Conservation (phyloP, 2,797 vertebrate species). For the Salmo trutta region DNA sequence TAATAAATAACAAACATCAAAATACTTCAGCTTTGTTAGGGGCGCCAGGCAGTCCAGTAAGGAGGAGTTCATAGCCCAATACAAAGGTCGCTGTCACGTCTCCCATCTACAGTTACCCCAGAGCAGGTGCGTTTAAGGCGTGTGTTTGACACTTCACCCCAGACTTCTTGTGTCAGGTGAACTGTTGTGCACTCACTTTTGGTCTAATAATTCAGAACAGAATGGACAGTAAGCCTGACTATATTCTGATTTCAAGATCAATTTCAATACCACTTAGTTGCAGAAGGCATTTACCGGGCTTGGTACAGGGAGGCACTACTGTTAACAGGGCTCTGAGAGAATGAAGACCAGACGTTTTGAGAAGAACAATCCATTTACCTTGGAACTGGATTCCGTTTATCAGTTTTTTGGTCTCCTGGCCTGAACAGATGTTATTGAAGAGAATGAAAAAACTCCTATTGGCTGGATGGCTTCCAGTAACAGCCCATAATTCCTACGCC, state of each 20-base stretch:
- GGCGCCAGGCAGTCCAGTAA: too few relatives aligned
- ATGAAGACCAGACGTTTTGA: slow-evolving; percentile 9
- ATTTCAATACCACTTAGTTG: background rate
- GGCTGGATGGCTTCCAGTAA: slow-evolving; percentile 31
- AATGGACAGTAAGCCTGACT: background rate
- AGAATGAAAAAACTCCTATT: slow-evolving; percentile 28
- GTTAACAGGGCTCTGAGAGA: slow-evolving; percentile 23
- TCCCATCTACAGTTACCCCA: background rate
- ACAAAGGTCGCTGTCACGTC: slow-evolving; percentile 14
- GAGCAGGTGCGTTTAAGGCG: too few relatives aligned
- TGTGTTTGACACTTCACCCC: background rate
- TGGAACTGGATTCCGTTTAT: slow-evolving; percentile 34
- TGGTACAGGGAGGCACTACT: slow-evolving; percentile 4
- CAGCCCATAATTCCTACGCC: slow-evolving; percentile 13
- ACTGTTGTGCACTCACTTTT: too few relatives aligned
- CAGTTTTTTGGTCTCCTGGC: background rate
- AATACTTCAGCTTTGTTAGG: background rate
- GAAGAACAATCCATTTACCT: slow-evolving; percentile 9
- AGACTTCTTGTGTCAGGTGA: background rate
- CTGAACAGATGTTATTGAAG: slow-evolving; percentile 26
- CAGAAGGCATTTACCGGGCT: background rate
- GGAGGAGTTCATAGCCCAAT: background rate
- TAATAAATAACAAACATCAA: too few relatives aligned
- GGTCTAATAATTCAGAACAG: too few relatives aligned
- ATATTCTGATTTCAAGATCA: background rate